phyloP scores from a whole-genome alignment of 2,888 invertebrate species.

The Teinopalpus imperialis region DNA sequence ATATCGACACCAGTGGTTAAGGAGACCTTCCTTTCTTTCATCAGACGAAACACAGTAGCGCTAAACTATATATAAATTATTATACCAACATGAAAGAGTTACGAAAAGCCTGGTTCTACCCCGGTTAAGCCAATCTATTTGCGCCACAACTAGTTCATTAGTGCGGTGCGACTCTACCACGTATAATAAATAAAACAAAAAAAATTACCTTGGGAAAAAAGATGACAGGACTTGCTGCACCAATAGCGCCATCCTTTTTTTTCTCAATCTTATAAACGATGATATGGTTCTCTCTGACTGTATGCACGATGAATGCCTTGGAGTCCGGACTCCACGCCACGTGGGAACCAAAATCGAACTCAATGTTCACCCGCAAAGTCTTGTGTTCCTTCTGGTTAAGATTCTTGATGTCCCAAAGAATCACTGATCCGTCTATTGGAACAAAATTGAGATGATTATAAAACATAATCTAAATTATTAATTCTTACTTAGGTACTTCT shows the following conservation, averaged over 20 bases:
- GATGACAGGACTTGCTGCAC: conserved; percentile 84
- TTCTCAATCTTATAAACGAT: conserved; percentile 93
- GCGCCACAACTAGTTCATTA: too few relatives aligned
- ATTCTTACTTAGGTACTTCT: too few relatives aligned
- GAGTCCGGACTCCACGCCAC: conserved; percentile 94
- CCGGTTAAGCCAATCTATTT: too few relatives aligned
- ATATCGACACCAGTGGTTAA: too few relatives aligned
- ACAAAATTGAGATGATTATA: conserved; percentile 38
- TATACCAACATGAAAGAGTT: too few relatives aligned
- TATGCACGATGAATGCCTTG: conserved; percentile 90
- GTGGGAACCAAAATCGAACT: conserved; percentile 90
- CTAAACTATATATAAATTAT: too few relatives aligned
- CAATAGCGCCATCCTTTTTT: conserved; percentile 89
- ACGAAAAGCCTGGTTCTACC: too few relatives aligned
- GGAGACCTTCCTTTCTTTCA: too few relatives aligned
- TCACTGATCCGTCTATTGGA: conserved; percentile 88
- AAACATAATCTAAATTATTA: too few relatives aligned
- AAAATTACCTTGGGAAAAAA: conserved; percentile 88
- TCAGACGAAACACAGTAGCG: too few relatives aligned
- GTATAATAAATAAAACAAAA: too few relatives aligned
- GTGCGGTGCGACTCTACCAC: too few relatives aligned
- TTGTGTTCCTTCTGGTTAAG: conserved; percentile 87
- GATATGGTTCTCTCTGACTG: conserved; percentile 85
- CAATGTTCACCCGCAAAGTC: conserved; percentile 90
- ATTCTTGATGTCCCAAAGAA: conserved; percentile 92